Conservation (phyloP, 2,888 invertebrate genomes). For the Lamproptera curius region DNA sequence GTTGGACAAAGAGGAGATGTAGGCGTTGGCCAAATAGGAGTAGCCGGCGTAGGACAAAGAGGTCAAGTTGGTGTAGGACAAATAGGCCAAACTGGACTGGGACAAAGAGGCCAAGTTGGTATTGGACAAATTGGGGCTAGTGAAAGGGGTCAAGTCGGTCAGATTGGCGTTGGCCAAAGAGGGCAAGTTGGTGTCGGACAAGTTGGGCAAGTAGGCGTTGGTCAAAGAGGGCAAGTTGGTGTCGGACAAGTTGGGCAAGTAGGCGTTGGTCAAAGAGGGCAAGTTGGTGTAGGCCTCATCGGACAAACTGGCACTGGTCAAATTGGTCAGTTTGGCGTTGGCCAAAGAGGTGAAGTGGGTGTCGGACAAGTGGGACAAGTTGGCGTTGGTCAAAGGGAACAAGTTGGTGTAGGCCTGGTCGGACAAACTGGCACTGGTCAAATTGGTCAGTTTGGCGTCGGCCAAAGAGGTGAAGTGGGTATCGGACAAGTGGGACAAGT, state of each 20-base stretch:
- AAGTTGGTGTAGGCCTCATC: slow-evolving; percentile 22
- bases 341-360: slow-evolving; percentile 21
- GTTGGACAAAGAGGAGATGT: slow-evolving; percentile 8
- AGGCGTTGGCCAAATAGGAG: slow-evolving; percentile 17
- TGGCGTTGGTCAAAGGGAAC: slow-evolving; percentile 24
- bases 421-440: slow-evolving; percentile 21
- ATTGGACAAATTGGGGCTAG: slow-evolving; percentile 10
- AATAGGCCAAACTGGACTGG: slow-evolving; percentile 13
- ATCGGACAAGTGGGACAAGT: slow-evolving; percentile 22
- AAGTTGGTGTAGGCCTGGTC: slow-evolving; percentile 13
- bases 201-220: slow-evolving; percentile 22
- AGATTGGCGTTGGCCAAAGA: slow-evolving; percentile 15
- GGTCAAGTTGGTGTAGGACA: slow-evolving; percentile 21
- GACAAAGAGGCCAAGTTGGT: slow-evolving; percentile 6
- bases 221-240: slow-evolving; percentile 25
- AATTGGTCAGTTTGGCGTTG: slow-evolving; percentile 21
- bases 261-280: slow-evolving; percentile 24
- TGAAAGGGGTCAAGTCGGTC: slow-evolving; percentile 9
- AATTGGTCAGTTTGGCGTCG: slow-evolving; percentile 16
- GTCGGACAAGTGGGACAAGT: slow-evolving; percentile 22
- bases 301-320: slow-evolving; percentile 25
- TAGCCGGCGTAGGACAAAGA: slow-evolving; percentile 11
- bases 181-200: slow-evolving; percentile 22
- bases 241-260: slow-evolving; percentile 22
- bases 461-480: slow-evolving; percentile 19